Conservation (phyloP, 2,797 vertebrate genomes). For the Clamator glandarius region DNA sequence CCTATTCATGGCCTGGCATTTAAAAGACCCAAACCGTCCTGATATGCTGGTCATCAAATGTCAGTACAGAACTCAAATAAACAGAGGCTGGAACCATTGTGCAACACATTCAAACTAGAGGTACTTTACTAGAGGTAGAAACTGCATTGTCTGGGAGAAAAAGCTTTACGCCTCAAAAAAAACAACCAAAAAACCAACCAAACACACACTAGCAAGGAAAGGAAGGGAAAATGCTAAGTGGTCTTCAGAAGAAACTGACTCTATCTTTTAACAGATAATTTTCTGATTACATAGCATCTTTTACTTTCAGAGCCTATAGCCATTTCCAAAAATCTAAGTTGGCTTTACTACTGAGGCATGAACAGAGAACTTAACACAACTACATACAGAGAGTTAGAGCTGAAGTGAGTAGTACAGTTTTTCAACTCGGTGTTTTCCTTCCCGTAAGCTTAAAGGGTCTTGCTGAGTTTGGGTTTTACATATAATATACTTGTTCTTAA, state of each 20-base stretch:
- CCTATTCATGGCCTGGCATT: background rate
- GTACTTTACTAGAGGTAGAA: background rate
- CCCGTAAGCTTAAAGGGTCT: background rate
- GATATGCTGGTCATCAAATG: background rate
- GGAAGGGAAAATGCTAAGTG: background rate
- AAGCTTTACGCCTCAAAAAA: background rate
- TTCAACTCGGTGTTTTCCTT: background rate
- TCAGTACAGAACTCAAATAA: background rate
- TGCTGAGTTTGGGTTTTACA: background rate
- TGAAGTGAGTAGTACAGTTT: background rate
- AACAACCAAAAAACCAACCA: too few species aligned
- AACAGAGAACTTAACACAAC: background rate
- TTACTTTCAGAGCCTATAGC: too few species aligned
- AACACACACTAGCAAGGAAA: background rate
- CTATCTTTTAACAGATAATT: too few species aligned
- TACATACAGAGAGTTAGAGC: background rate
- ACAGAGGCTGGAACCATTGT: background rate
- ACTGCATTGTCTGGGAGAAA: background rate
- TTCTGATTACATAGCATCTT: too few species aligned
- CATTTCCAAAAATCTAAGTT: too few species aligned
- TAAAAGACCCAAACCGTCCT: background rate
- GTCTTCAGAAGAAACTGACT: background rate
- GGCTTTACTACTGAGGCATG: background rate
- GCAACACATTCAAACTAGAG: background rate
- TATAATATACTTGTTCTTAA: background rate